Base-by-base conservation (phyloP, 2,797 vertebrate genomes). In the Heliangelus exortis region DNA sequence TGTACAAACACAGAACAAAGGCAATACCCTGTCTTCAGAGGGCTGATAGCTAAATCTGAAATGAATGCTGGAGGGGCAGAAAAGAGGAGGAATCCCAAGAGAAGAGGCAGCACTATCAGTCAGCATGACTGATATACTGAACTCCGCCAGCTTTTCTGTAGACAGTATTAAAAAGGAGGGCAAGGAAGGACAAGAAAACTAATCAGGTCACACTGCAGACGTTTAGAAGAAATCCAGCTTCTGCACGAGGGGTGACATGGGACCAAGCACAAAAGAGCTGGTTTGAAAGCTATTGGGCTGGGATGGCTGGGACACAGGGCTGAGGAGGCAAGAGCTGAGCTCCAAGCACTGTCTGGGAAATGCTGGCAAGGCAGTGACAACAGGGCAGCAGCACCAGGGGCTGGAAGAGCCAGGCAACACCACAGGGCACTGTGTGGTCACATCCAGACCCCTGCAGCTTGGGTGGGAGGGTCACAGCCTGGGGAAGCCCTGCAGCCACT, bases 1-100 rank as follows among this genome's bases (percentile, higher is more conserved):
- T 87, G 95, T 54, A 93, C 94, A 94, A 92, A 95, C 84, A 90
- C 86, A 96, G 92, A 96, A 96, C 96, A 96, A 96, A 96, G 93
- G 95, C 95, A 87, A 82, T 95, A 66, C 77, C 83, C 94, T 36
- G 48, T 78, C 93, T 96, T 95, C 47, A 84, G 91, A 96, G 83
- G 90, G 77, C 85, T 95, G 95, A 88, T 92, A 95, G 95, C 85
- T 88, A 95, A 93, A 92, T 92, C 91, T 86, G 91, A 96, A 96
- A 95, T 84, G 94, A 93, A 93, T 88, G 94, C 90, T 95, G 93
- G 83, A 92, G 85, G 83, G 85, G 91, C 93, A 84, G 94, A 94
- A 95, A 93, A 93, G 84, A 95, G 74, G 43, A 96, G 80, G 95
- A 96, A 87, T 96, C 95, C 95, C 96, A 92, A 78, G 96, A 95